phyloP scores from a whole-genome alignment of 2,797 vertebrate species.

The Gymnothorax reevesii region DNA sequence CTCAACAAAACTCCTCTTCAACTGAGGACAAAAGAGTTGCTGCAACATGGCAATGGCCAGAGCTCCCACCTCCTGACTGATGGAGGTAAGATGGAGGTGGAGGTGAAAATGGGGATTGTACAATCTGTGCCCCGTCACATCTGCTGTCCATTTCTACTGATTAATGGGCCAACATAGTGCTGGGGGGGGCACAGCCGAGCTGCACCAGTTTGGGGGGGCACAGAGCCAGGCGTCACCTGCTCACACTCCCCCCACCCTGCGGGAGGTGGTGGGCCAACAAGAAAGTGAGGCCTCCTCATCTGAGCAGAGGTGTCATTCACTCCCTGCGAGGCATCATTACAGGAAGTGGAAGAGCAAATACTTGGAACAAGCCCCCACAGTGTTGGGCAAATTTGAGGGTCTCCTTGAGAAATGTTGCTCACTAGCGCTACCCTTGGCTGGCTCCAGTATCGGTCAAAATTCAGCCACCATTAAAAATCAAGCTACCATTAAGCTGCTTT shows the following conservation, averaged over 20 bases:
- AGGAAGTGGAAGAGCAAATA: neutral
- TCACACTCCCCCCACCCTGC: neutral
- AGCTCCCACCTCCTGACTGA: neutral
- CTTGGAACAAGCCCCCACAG: neutral
- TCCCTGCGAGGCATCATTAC: neutral
- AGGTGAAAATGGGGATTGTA: neutral
- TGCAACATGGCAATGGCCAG: neutral
- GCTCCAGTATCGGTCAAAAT: too few relatives aligned
- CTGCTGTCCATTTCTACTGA: neutral
- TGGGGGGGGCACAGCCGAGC: neutral
- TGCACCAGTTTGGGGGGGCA: neutral
- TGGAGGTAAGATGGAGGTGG: neutral
- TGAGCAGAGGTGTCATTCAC: neutral
- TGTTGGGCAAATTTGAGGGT: too few relatives aligned
- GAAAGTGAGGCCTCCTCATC: neutral
- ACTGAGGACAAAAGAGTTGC: neutral
- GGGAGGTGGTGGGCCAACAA: neutral
- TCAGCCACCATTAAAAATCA: too few relatives aligned
- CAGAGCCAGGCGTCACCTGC: constrained; percentile 3
- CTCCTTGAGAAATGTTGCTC: too few relatives aligned
- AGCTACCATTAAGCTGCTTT: too few relatives aligned
- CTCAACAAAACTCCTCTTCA: neutral
- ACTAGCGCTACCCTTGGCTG: too few relatives aligned
- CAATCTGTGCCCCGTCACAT: neutral
- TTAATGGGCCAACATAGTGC: neutral